Percentiles rank a stretch among this genome's conserved stretches.
Evolutionary conservation across 2,888 invertebrate genomes (phyloP).

Genomic region (Cyaniris semiargus): DNA sequence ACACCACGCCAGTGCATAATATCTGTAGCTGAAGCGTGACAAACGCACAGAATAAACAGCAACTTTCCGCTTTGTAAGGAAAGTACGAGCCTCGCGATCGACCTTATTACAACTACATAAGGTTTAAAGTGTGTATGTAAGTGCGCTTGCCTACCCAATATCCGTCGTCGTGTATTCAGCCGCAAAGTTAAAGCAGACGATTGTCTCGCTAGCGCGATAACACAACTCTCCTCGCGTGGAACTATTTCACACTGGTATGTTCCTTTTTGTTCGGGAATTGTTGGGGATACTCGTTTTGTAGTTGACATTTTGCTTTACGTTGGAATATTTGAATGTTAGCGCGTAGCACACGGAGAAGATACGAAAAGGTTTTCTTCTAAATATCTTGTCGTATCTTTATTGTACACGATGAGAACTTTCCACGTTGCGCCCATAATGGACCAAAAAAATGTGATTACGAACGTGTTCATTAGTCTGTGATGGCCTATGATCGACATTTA

Average conservation of each 20-base stretch:
- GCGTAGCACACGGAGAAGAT: not conserved
- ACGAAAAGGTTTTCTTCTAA: not conserved
- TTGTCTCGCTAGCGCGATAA: slow-evolving; percentile 54
- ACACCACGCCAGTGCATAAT: slow-evolving; percentile 25
- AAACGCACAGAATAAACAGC: slow-evolving; percentile 31
- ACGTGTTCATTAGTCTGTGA: too few relatives aligned
- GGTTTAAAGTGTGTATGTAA: slow-evolving; percentile 40
- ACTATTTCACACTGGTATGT: slow-evolving; percentile 41
- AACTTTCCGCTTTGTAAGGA: slow-evolving; percentile 72
- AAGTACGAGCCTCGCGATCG: slow-evolving; percentile 47
- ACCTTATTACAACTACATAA: not conserved
- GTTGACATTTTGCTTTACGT: slow-evolving; percentile 31
- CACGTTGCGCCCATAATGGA: too few relatives aligned
- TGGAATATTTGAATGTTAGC: slow-evolving; percentile 42
- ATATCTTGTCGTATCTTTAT: too few relatives aligned
- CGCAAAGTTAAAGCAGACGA: slow-evolving; percentile 44
- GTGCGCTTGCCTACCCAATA: slow-evolving; percentile 64
- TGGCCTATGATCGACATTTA: too few relatives aligned
- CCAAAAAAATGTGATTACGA: too few relatives aligned
- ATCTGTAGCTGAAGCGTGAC: slow-evolving; percentile 28
- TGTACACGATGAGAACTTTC: not conserved
- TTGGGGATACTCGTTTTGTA: slow-evolving; percentile 17
- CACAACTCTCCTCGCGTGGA: slow-evolving; percentile 54
- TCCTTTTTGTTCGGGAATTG: slow-evolving; percentile 12
- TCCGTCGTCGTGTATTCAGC: slow-evolving; percentile 54